Base-by-base conservation (phyloP, 2,888 invertebrate species). In the Eupithecia inturbata region DNA sequence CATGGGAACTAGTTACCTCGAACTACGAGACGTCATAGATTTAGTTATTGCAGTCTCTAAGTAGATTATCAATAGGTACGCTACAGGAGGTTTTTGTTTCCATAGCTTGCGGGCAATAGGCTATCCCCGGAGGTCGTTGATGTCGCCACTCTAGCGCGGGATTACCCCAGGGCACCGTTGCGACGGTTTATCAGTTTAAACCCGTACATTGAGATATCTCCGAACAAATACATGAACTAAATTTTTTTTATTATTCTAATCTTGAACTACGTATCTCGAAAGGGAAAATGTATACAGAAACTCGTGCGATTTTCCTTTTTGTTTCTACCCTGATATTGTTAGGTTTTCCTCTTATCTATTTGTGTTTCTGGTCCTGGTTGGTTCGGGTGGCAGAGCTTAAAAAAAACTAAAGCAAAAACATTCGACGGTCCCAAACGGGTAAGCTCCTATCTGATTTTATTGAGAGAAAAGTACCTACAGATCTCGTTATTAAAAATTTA, bases 121-220 rank as follows among this genome's bases (percentile, higher is more conserved):
- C 78, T 81, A 78, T 77, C 82, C 81, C 53, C 63, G 83, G 36
- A 71, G 83, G 78, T 72, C 72, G 72, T 68, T 77, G 77, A 82
- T 82, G 83, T 83, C 83, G 76, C 82, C 82, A 82, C 80, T 83
- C 76, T 79, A 80, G 76, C 78, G 73, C 78, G 80, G 85, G 84
- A 85, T 86, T 88, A 86, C 88, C 84, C 84, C 28, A 28, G 87
- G 86, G 88, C 77, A 80, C 83, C 72, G 82, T 87, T 85, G 81
- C 83, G 80, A 77, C 80, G 81, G 80, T 83, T 85, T 84, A 85
- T 85, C 85, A 83, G 81, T 81, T 81, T 80, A 77, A 82, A 81
- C 79, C 80, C 79, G 78, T 79, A 83, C 80, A 80, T 82, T 82
- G 76, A 79, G 82, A 78, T 75, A 81, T 73, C 78, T 79, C 73